A percentile compares a stretch with the other conserved stretches of the same genome.
Evolutionary conservation across 2,888 invertebrate species (phyloP).

Genomic region (Epirrita christyi): DNA sequence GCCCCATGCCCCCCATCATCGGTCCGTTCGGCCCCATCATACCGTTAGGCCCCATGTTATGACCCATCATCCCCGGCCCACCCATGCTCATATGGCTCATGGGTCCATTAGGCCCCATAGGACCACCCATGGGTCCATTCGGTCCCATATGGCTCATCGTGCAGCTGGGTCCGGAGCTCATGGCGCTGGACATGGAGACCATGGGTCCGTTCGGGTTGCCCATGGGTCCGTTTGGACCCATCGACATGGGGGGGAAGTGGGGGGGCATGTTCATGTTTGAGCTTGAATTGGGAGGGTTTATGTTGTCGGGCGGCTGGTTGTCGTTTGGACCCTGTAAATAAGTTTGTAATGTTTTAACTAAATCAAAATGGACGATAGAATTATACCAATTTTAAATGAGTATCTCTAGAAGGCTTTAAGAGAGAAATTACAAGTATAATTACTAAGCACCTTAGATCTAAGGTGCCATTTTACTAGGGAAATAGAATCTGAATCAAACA

Average conservation of each 20-base stretch:
- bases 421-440: too few species aligned
- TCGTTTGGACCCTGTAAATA: conserved; percentile 50
- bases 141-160: conserved; percentile 77
- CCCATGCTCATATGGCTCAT: conserved; percentile 53
- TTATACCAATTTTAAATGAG: too few species aligned
- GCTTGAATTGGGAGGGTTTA: conserved; percentile 71
- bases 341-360: too few species aligned
- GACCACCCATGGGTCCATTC: conserved; percentile 60
- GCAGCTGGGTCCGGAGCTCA: conserved; percentile 77
- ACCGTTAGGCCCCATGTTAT: conserved; percentile 49
- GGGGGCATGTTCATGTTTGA: conserved; percentile 74
- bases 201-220: conserved; percentile 77
- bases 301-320: conserved; percentile 65
- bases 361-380: too few species aligned
- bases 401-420: too few species aligned
- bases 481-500: too few species aligned
- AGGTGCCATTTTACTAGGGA: too few species aligned
- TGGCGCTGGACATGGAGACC: conserved; percentile 76
- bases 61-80: conserved; percentile 51
- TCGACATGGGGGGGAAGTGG: conserved; percentile 69
- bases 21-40: conserved; percentile 44
- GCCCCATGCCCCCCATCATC: conserved; percentile 77
- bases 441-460: too few species aligned
- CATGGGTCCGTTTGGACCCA: conserved; percentile 75
- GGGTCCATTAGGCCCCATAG: conserved; percentile 66